Evolutionary conservation across 2,797 vertebrate genomes (phyloP), one percentile per base, ranked within the genome.

Genomic region (Muraenolepis orangiensis): DNA sequence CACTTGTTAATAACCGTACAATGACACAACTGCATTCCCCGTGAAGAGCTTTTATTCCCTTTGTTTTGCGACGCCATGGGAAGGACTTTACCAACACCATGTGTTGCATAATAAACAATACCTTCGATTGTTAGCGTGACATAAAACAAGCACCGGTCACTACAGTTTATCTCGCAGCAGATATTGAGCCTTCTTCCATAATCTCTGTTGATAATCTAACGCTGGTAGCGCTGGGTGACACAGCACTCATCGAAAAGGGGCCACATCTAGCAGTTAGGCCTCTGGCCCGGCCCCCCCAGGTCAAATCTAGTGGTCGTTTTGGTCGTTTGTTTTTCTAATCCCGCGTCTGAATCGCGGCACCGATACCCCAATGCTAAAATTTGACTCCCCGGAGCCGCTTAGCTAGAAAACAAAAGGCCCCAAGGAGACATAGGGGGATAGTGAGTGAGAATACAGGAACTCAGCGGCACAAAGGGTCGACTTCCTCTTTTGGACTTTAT

Each of bases 401-500:
- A 11, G 7, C 51, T 20, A 18, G 46, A 51, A 51, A 20, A 51
- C 18, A 51, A 51, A 51, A 20, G 46, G 4, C 5, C 16, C 46
- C 46, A 51, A n/a, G 5, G 1, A 69, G 29, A 68, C 6, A 4
- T 78, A 72, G 80, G 4, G 64, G 28, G 64, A 66, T 28, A 28
- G 61, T 23, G 61, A 66, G 61, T 6, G 10, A 66, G 61, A 80
- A 71, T 75, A 80, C 66, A 74, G 70, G n/a, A 67, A 72, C 77
- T 78, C 73, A 57, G 71, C 74, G 57, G 71, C 74, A 74, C 76
- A 81, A 77, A 78, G 69, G 69, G 28, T n/a, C 46, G 42, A 84
- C 81, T 85, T 87, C 85, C 88, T 87, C 78, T 86, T 90, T 81
- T 74, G 68, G 74, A 75, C 32, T 77, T 85, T 86, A 89, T 90